Conservation (phyloP, 2,797 vertebrate genomes). For the Amblyraja radiata region DNA sequence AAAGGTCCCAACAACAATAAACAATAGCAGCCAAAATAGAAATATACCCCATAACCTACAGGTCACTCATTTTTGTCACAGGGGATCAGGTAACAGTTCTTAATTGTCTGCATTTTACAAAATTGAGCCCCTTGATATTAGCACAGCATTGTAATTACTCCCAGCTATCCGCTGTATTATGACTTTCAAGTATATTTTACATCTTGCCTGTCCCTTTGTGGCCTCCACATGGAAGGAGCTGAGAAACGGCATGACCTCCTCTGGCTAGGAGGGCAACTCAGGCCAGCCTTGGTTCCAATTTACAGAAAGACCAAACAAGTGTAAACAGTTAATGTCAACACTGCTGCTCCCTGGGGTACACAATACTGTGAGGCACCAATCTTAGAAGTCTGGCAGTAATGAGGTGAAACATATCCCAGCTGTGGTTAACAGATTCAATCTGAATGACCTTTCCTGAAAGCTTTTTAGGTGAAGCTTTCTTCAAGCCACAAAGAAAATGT, state of each 20-base stretch:
- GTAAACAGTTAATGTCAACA: conserved; percentile 33
- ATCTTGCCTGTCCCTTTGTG: neutral
- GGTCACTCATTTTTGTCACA: neutral
- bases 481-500: neutral
- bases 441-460: neutral
- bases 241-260: neutral
- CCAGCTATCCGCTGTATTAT: conserved; percentile 10
- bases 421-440: conserved; percentile 15
- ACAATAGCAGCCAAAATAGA: neutral
- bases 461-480: neutral
- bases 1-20: neutral
- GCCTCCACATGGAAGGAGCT: neutral
- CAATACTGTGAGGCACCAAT: neutral
- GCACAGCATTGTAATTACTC: conserved; percentile 1
- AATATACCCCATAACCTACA: neutral
- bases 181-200: neutral
- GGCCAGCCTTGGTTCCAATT: neutral
- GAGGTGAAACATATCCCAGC: conserved; percentile 15
- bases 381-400: conserved; percentile 19
- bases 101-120: neutral
- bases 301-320: neutral
- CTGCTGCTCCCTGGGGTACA: neutral
- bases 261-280: neutral
- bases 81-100: conserved; percentile 10
- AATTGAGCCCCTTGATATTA: conserved; percentile 3